Evolutionary conservation across 2,888 invertebrate species (phyloP), one percentile per base, ranked within the genome.

Genomic region (Physocephala rufipes): DNA sequence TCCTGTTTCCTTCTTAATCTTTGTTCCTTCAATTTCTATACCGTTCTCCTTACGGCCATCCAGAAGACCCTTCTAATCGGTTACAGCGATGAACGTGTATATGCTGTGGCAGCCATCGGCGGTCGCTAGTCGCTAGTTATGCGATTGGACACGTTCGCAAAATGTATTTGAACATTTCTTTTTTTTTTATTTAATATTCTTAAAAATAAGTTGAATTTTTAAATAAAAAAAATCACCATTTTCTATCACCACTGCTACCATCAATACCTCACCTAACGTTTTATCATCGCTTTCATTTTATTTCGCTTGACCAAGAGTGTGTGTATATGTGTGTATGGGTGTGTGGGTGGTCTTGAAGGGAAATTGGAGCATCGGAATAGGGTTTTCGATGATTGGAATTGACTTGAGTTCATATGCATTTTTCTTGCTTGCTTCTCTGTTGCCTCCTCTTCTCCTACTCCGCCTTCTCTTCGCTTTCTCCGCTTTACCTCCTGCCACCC

Each of bases 171-270:
- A 21, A 72, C 58, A 28, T 43, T 28, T 30, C 51, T 49, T 53
- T 62, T 47, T 28, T 43, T 49, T 61, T 28, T 24, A 30, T 26
- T n/a, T 28, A 16, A 16, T 26, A 15, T 30, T 71, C 71, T 70
- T 67, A 67, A 43, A 68, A 30, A 67, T 69, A 67, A 73, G 70
- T 49, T 67, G 63, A 30, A 68, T 66, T 66, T 30, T 70, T 51
- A 59, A 55, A 61, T 61, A 51, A 21, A 53, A 55, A 66, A 62
- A 70, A 69, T 71, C 71, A 62, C 64, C 67, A 61, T 21, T 26
- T 55, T 55, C 16, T 26, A 26, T 21, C 55, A 21, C 21, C 55
- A 2, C 12, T 16, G n/a, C 21, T 9, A 55, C 55, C 55, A 26
- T 12, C n/a, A 12, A 13, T 24, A 7, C 19, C n/a, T 16, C 16